Percentiles rank a stretch among this genome's conserved stretches.
Evolutionary conservation across 2,113 vertebrate genomes (phyloP).

Genomic region (Arvicanthis niloticus): DNA sequence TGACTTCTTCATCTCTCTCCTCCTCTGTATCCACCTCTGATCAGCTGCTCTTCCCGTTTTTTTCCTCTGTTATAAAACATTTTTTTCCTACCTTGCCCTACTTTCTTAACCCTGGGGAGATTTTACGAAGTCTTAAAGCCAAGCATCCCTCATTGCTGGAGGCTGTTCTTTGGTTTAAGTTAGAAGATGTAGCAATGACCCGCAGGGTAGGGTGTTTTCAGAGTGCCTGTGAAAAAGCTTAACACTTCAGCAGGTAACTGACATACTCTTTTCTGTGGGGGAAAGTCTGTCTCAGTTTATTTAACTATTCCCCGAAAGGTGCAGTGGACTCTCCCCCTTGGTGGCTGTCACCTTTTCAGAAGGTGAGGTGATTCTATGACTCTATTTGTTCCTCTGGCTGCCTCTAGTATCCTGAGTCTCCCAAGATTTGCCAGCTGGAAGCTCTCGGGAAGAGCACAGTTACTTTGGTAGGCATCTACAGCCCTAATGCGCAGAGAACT

Average conservation of each 20-base stretch:
- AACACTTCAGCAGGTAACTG: conserved; percentile 32
- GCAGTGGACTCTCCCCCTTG: not conserved
- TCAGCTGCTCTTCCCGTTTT: not conserved
- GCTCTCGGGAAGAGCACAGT: not conserved
- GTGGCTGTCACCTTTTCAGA: not conserved
- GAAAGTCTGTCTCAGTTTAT: conserved; percentile 25
- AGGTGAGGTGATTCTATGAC: not conserved
- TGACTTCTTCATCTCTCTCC: not conserved
- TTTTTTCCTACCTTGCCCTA: conserved; percentile 66
- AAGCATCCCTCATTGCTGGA: conserved; percentile 65
- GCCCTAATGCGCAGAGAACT: not conserved
- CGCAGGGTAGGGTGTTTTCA: conserved; percentile 51
- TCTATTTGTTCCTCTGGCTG: not conserved
- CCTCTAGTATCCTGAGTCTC: not conserved
- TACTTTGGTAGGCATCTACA: not conserved
- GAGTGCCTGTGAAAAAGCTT: conserved; percentile 33
- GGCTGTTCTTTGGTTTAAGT: conserved; percentile 70
- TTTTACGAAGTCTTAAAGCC: conserved; percentile 65
- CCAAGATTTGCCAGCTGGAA: not conserved
- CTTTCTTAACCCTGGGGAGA: conserved; percentile 78
- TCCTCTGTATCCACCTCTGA: not conserved
- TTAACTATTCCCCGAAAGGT: conserved; percentile 28
- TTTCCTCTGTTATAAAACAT: conserved; percentile 44
- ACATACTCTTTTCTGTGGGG: conserved; percentile 8
- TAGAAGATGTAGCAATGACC: conserved; percentile 71